Evolutionary conservation across 2,113 vertebrate genomes (phyloP).

Genomic region (Lamprotornis superbus): DNA sequence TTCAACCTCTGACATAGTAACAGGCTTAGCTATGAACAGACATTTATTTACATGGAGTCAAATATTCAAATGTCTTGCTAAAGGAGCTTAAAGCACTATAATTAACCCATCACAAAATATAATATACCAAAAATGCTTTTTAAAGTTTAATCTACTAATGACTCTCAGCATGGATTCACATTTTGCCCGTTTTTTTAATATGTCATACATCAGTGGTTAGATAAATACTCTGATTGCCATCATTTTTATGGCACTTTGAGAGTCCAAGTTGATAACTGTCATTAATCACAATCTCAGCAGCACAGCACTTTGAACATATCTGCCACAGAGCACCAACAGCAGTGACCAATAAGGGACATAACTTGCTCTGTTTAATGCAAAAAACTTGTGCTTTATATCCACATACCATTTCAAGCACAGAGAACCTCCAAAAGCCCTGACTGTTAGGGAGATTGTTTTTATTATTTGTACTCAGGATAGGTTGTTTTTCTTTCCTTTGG

Average conservation of each 20-base stretch:
- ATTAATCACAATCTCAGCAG: slow-evolving; percentile 49
- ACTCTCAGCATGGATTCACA: background rate
- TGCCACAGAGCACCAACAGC: background rate
- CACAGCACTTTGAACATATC: background rate
- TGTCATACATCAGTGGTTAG: slow-evolving; percentile 16
- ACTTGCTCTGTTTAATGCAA: background rate
- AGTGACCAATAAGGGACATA: background rate
- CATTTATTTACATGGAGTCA: background rate
- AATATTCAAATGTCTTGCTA: background rate
- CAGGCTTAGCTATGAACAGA: background rate
- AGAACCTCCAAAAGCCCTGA: background rate
- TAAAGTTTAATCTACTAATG: slow-evolving; percentile 26
- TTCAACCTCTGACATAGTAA: background rate
- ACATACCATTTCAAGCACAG: background rate
- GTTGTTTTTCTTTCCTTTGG: background rate
- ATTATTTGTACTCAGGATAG: background rate
- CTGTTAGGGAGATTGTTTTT: background rate
- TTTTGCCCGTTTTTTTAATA: background rate
- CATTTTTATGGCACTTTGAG: slow-evolving; percentile 32
- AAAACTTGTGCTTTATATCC: background rate
- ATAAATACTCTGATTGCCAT: slow-evolving; percentile 47
- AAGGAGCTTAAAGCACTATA: slow-evolving; percentile 3
- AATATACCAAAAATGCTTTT: slow-evolving; percentile 18
- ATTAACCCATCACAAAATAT: slow-evolving; percentile 10
- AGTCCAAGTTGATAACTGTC: background rate